Percentiles rank a stretch among this genome's conserved stretches.
phyloP scores from a whole-genome alignment of 1,140 invertebrate genomes.

The Atopsyche davidsoni region DNA sequence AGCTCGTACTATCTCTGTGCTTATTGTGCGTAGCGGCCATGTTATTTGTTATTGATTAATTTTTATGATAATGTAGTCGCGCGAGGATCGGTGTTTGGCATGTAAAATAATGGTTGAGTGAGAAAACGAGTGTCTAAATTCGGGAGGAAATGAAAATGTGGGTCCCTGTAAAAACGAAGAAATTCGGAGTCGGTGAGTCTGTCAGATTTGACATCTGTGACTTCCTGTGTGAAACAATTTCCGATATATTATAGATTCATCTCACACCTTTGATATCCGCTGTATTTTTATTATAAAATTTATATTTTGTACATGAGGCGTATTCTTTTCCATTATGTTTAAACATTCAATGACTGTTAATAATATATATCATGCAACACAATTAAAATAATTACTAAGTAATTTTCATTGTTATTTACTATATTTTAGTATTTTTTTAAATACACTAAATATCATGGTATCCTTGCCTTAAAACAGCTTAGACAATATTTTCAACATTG shows the following conservation, averaged over 20 bases:
- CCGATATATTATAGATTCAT: constrained; percentile 25
- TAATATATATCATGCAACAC: no score
- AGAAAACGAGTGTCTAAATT: constrained; percentile 2
- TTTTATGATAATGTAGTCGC: constrained; percentile 13
- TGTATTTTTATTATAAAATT: no score
- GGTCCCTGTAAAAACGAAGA: constrained; percentile 26
- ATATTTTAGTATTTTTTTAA: no score
- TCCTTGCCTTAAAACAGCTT: no score
- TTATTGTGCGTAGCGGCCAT: constrained; percentile 21
- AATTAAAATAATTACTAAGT: no score
- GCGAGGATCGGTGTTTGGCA: constrained; percentile 8
- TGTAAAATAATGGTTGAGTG: constrained; percentile 10
- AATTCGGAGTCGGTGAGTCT: constrained; percentile 28
- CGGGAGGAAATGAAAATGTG: constrained; percentile 19
- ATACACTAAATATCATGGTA: no score
- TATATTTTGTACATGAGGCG: no score
- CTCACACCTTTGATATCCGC: constrained; percentile 15
- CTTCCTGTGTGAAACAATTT: constrained; percentile 19
- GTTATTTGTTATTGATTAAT: constrained; percentile 27
- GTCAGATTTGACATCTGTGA: constrained; percentile 10
- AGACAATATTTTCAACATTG: no score
- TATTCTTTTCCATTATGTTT: no score
- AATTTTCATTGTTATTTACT: no score
- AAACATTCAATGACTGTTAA: no score
- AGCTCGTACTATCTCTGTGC: constrained; percentile 14